Percentiles rank a stretch among this genome's conserved stretches.
These are phyloP conservation scores for Andrena bicolor DNA, from an alignment of 2,888 invertebrate genomes.

Conservation along the genomic window DNA sequence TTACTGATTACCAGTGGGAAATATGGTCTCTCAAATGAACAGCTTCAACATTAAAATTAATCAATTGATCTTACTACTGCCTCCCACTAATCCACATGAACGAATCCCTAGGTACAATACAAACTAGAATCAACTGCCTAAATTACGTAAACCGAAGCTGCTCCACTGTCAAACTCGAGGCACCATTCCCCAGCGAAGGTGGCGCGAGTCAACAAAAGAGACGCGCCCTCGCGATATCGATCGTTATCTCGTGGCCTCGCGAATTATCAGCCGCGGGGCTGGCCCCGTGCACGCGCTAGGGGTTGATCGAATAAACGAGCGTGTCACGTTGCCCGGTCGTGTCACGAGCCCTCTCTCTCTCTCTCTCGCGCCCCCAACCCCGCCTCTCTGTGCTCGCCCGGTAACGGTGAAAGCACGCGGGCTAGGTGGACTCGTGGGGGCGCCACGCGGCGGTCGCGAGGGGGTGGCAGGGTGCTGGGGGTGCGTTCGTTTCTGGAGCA, in stretches of 20 bases:
- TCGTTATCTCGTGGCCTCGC: slow-evolving; percentile 52
- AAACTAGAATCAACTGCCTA: no score
- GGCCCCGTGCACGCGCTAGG: slow-evolving; percentile 42
- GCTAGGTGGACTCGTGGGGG: slow-evolving; percentile 59
- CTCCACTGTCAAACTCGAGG: background rate
- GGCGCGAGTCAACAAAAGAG: slow-evolving; percentile 2
- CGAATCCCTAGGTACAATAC: no score
- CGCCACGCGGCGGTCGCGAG: slow-evolving; percentile 52
- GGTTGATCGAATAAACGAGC: slow-evolving; percentile 67
- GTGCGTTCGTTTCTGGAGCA: slow-evolving; percentile 80
- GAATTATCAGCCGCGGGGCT: slow-evolving; percentile 46
- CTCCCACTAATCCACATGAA: no score
- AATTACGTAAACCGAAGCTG: background rate
- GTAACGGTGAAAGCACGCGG: slow-evolving; percentile 69
- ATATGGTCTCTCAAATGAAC: no score
- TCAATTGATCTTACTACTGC: no score
- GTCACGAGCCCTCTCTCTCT: slow-evolving; percentile 57
- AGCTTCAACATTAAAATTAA: no score
- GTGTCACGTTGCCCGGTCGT: slow-evolving; percentile 68
- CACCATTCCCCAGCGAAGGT: background rate
- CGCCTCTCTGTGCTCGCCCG: slow-evolving; percentile 40
- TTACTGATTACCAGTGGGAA: no score
- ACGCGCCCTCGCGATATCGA: slow-evolving; percentile 43
- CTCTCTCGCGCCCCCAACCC: background rate
- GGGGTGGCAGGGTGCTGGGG: slow-evolving; percentile 53